These are phyloP conservation scores for Amphiprion clarkii DNA, from an alignment of 2,797 vertebrate species.

Conservation along the genomic window DNA sequence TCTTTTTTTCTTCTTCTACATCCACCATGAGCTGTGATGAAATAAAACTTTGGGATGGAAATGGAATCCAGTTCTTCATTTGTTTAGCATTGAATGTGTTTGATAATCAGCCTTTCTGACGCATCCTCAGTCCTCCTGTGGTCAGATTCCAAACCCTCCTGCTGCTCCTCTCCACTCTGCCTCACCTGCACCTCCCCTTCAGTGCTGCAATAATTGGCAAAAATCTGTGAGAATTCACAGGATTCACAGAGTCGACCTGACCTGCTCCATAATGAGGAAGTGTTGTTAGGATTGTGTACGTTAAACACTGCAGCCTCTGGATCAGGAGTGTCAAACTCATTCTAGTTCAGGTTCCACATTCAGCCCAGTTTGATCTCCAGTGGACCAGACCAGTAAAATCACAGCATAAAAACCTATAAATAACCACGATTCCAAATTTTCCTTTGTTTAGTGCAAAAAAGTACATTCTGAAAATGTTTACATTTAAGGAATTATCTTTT, in stretches of 20 bases:
- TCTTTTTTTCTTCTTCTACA: not conserved
- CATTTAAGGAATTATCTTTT: too few relatives aligned
- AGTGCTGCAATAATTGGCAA: conserved; percentile 53
- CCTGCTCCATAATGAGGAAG: conserved; percentile 12
- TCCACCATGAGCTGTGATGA: conserved; percentile 37
- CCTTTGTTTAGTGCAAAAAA: too few relatives aligned
- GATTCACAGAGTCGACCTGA: conserved; percentile 6
- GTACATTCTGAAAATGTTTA: too few relatives aligned
- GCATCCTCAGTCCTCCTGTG: not conserved
- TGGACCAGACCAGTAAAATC: too few relatives aligned
- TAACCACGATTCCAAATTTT: too few relatives aligned
- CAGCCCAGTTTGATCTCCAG: conserved; percentile 12
- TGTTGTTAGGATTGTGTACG: not conserved
- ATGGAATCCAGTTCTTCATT: conserved; percentile 3
- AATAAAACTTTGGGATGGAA: conserved; percentile 58
- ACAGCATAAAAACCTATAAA: too few relatives aligned
- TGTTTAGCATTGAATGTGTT: not conserved
- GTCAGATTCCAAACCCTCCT: conserved; percentile 40
- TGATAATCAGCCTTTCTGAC: not conserved
- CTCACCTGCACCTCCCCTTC: conserved; percentile 53
- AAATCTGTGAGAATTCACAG: conserved; percentile 40
- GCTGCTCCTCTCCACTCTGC: conserved; percentile 32
- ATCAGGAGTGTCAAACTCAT: not conserved
- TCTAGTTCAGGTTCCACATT: not conserved
- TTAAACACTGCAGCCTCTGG: not conserved